phyloP scores from a whole-genome alignment of 2,797 vertebrate genomes.

The Parauchenoglanis punctatus region DNA sequence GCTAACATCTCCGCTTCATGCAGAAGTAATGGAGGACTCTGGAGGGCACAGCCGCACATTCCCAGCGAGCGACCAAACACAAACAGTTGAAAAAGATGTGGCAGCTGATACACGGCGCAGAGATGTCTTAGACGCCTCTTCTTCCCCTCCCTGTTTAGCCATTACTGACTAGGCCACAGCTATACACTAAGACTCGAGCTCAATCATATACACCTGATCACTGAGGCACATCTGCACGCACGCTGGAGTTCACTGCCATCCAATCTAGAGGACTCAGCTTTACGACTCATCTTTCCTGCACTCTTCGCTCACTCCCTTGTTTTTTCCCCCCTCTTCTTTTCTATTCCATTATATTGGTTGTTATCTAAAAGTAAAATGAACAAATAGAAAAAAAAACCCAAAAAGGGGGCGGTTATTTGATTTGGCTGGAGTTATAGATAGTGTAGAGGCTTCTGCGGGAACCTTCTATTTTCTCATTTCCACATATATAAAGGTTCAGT shows the following conservation, averaged over 20 bases:
- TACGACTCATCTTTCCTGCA: slow-evolving; percentile 2
- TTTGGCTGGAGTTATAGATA: slow-evolving; percentile 43
- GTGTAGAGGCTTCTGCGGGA: slow-evolving; percentile 53
- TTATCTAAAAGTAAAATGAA: slow-evolving; percentile 51
- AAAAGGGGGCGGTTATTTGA: slow-evolving; percentile 42
- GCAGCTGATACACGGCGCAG: slow-evolving; percentile 22
- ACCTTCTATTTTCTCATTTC: slow-evolving; percentile 68
- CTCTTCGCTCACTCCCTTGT: background rate
- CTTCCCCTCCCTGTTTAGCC: slow-evolving; percentile 28
- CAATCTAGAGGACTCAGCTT: background rate
- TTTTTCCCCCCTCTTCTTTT: background rate
- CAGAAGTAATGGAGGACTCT: slow-evolving; percentile 48
- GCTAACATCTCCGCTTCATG: slow-evolving; percentile 48
- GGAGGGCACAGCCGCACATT: slow-evolving; percentile 49
- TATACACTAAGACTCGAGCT: slow-evolving; percentile 18
- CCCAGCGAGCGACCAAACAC: slow-evolving; percentile 29
- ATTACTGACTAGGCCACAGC: background rate
- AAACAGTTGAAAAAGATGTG: slow-evolving; percentile 36
- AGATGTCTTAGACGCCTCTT: slow-evolving; percentile 28
- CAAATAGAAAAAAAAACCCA: slow-evolving; percentile 1
- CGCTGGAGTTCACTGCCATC: background rate
- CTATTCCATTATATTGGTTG: slow-evolving; percentile 41
- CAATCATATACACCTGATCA: slow-evolving; percentile 22
- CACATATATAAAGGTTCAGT: slow-evolving; percentile 71
- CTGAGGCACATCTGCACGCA: slow-evolving; percentile 13